Evolutionary conservation across 2,113 vertebrate species (phyloP).

Genomic region (Notarius quadriscutis): DNA sequence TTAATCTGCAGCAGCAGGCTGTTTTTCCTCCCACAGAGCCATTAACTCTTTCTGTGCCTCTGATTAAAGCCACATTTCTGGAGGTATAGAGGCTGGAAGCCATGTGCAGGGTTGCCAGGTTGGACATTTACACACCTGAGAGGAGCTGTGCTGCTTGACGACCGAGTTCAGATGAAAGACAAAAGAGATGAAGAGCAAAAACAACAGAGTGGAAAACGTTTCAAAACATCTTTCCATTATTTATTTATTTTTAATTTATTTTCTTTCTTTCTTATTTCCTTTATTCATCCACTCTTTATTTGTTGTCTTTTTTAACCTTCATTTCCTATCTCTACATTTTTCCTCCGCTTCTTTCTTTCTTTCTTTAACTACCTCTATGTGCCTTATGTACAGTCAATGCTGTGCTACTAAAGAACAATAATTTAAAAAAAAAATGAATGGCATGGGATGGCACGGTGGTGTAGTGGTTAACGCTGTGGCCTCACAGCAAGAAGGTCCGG

Average conservation of each 20-base stretch:
- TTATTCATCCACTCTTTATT: too few species aligned
- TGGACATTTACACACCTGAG: background rate
- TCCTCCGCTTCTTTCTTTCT: background rate
- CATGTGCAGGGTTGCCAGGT: constrained; percentile 6
- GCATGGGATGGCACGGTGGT: too few species aligned
- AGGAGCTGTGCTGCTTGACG: background rate
- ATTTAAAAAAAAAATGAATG: too few species aligned
- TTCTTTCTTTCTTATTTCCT: background rate
- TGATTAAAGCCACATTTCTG: constrained; percentile 34
- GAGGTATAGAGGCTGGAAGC: constrained; percentile 1
- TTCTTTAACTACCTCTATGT: background rate
- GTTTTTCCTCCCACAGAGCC: background rate
- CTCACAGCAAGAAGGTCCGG: too few species aligned
- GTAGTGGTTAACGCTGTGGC: too few species aligned
- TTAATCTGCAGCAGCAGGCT: background rate
- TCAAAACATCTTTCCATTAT: background rate
- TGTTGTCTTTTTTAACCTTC: background rate
- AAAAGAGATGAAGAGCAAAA: background rate
- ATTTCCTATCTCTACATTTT: background rate
- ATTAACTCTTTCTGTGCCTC: constrained; percentile 1
- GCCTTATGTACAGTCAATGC: background rate
- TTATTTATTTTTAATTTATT: background rate
- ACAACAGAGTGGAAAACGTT: background rate
- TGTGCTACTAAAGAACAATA: too few species aligned
- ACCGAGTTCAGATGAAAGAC: background rate